These are phyloP conservation scores for Peromyscus nudipes DNA, from an alignment of 2,797 vertebrate genomes.

Conservation along the genomic window DNA sequence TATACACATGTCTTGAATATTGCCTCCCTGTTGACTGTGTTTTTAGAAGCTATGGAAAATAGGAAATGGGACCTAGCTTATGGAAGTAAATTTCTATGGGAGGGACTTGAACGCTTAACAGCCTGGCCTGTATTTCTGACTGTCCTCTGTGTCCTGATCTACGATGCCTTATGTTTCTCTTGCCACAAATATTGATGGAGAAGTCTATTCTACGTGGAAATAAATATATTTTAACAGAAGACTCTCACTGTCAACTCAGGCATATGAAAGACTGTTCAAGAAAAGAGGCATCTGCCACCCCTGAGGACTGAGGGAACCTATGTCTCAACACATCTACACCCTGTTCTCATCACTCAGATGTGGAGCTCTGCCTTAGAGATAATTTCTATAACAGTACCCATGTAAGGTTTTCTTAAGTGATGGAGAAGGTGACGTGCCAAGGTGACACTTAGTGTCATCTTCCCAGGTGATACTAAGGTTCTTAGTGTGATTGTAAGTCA, in stretches of 20 bases:
- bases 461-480: slow-evolving; percentile 66
- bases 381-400: neutral
- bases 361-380: neutral
- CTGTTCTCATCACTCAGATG: neutral
- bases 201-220: neutral
- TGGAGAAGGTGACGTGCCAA: slow-evolving; percentile 41
- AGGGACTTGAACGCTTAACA: neutral
- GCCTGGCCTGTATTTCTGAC: neutral
- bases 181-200: neutral
- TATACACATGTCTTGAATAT: neutral
- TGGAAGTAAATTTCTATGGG: neutral
- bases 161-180: neutral
- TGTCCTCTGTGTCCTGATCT: neutral
- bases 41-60: neutral
- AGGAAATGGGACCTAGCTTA: neutral
- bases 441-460: slow-evolving; percentile 61
- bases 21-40: accelerated
- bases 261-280: neutral
- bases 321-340: neutral
- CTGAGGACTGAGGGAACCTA: neutral
- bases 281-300: neutral
- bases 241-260: neutral
- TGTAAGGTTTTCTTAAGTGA: slow-evolving; percentile 46
- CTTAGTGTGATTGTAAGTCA: slow-evolving; percentile 66
- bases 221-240: neutral